phyloP scores from a whole-genome alignment of 2,797 vertebrate species.

The Silurus aristotelis region DNA sequence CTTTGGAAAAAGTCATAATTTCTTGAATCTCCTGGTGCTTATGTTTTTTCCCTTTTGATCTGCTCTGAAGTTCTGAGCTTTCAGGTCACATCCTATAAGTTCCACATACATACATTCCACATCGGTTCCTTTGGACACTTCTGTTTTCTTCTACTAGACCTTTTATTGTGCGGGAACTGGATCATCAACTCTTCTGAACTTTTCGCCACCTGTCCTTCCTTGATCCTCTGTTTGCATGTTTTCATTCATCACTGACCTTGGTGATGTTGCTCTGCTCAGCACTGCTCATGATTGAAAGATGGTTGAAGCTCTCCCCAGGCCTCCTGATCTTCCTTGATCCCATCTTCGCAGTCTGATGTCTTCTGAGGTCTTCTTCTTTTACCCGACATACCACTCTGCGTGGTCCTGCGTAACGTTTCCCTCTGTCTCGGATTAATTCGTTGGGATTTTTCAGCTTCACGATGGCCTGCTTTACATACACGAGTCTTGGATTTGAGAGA shows the following conservation, averaged over 20 bases:
- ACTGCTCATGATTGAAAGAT: not conserved
- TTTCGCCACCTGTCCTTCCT: too few species aligned
- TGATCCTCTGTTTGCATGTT: not conserved
- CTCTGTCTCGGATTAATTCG: slow-evolving; percentile 28
- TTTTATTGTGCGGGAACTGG: not conserved
- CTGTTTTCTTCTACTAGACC: not conserved
- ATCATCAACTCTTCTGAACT: not conserved
- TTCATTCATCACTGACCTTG: not conserved
- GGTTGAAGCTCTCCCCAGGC: not conserved
- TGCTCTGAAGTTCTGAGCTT: not conserved
- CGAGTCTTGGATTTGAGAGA: slow-evolving; percentile 13
- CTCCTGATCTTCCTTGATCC: not conserved
- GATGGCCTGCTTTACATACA: slow-evolving; percentile 27
- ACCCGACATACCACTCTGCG: not conserved
- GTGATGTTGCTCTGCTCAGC: not conserved
- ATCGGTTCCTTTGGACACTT: not conserved
- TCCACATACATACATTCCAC: too few species aligned
- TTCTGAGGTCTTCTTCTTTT: not conserved
- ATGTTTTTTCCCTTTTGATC: not conserved
- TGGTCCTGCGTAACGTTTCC: slow-evolving; percentile 19
- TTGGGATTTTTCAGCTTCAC: slow-evolving; percentile 23
- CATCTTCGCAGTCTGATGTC: not conserved
- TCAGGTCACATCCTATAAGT: too few species aligned
- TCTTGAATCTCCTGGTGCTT: not conserved
- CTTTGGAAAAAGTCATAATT: too few species aligned